Percentiles rank a stretch among this genome's conserved stretches.
Conservation (phyloP, 2,888 invertebrate genomes). For the Luperina nickerlii region DNA sequence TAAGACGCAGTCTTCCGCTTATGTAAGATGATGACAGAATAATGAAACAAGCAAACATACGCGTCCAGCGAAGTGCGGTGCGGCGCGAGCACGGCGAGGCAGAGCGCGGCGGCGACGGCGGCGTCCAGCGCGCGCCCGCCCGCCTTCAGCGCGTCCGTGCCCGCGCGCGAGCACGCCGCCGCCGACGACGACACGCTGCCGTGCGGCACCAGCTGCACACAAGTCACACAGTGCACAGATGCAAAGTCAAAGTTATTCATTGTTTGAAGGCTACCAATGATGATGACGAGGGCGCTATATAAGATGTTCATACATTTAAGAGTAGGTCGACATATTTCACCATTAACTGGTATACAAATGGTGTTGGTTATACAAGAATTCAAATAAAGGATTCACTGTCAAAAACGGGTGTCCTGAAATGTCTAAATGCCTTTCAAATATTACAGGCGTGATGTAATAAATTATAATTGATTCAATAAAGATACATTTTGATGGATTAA, state of each 20-base stretch:
- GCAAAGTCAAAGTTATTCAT: not conserved
- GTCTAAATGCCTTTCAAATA: too few species aligned
- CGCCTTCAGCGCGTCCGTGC: conserved; percentile 92
- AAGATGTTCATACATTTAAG: too few species aligned
- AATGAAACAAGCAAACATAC: conserved; percentile 85
- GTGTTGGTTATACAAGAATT: too few species aligned
- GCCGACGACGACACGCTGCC: conserved; percentile 94
- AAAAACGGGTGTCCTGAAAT: too few species aligned
- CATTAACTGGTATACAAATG: too few species aligned
- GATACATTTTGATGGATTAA: too few species aligned
- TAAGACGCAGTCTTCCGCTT: not conserved
- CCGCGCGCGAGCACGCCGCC: conserved; percentile 93
- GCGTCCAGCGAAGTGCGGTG: conserved; percentile 94
- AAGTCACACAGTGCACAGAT: not conserved
- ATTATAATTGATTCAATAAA: too few species aligned
- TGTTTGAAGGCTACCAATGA: not conserved
- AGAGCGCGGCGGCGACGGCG: conserved; percentile 93
- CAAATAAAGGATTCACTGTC: too few species aligned
- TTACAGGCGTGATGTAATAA: too few species aligned
- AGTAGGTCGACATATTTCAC: too few species aligned
- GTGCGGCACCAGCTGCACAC: conserved; percentile 91
- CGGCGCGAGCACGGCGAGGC: conserved; percentile 93
- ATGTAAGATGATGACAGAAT: not conserved
- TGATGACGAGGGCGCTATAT: too few species aligned
- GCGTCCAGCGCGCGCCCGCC: conserved; percentile 95